Evolutionary conservation across 2,888 invertebrate genomes (phyloP), one percentile per base, ranked within the genome.

Genomic region (Parnassius smintheus): DNA sequence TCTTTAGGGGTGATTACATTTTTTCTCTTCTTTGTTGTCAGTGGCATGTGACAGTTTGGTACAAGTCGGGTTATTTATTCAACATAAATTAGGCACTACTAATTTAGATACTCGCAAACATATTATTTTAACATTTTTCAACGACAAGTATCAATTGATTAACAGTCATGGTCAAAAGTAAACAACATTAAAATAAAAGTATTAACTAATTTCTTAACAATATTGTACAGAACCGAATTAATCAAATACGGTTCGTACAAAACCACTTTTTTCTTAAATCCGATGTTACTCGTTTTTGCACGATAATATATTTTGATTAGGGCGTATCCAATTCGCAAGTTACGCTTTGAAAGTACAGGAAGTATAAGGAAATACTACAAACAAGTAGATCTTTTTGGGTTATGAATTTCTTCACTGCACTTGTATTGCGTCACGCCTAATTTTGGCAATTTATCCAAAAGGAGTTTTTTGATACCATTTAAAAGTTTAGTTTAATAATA

Each of bases 231-330:
- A 59, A 59, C 63, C 63, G 13, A 22, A n/a, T 12, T 9, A 2
- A 2, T 9, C 0, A 13, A 46, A 48, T 13, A 49, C 11, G 8
- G 9, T 13, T 60, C 62, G 54, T 54, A 12, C 42, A 13, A 52
- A 35, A 25, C 22, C 9, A 44, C 18, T 74, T 74, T 73, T 62
- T 62, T 52, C 59, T 65, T 65, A 60, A 65, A 65, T 68, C 64
- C 67, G 65, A 74, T 48, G 77, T 80, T 78, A 77, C 80, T 76
- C 79, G 76, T 76, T 78, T 77, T 80, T 80, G 73, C 72, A 79
- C 82, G 82, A 83, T 88, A 90, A 91, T 90, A 79, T 89, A 91
- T 89, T 88, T 91, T 90, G 89, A 91, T 91, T 86, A 85, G 90
- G 91, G 91, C 91, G 90, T 91, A 88, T 79, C 91, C 85, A 90